Evolutionary conservation across 2,888 invertebrate species (phyloP), one percentile per base, ranked within the genome.

Genomic region (Sinohyriopsis cumingii): DNA sequence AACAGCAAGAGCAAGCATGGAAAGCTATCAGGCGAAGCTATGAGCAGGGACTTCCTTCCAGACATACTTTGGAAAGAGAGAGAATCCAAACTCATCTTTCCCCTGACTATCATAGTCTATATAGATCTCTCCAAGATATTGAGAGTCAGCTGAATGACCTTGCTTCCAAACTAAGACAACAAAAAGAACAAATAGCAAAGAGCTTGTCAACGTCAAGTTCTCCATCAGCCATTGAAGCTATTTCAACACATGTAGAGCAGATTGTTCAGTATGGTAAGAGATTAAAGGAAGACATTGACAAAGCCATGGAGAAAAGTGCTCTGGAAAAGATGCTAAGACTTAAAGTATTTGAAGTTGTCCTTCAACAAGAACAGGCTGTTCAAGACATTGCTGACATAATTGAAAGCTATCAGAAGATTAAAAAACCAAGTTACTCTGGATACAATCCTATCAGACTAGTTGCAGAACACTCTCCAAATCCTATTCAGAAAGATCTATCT

Each of bases 341-440:
- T 28, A 74, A 74, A 67, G 20, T 71, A 5, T 59, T 73, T 18
- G 76, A 76, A 67, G 65, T 74, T 33, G 59, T 74, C 22, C 65
- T 78, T 19, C 69, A 71, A 33, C 69, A 73, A 53, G 72, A 68
- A 56, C 64, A 57, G n/a, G 63, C 62, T 33, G 57, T 63, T 55
- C 20, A 65, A 53, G 67, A 55, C 57, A 65, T 73, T n/a, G 57
- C 68, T 55, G 65, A 70, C 9, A 59, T 68, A n/a, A 59, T 68
- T 24, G 56, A 55, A 59, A 55, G 25, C 12, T 24, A 62, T 22
- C 65, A 72, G 24, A 72, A 68, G 65, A 68, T 62, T 22, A 25
- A 59, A 45, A 55, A 20, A n/a, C 15, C 56, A 24, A 45, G 12
- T 20, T 55, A 61, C 7, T 22, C 45, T 45, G 15, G 45, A 15